A percentile compares a stretch with the other conserved stretches of the same genome.
These are phyloP conservation scores for Vanessa atalanta DNA, from an alignment of 1,140 invertebrate genomes.

Conservation along the genomic window DNA sequence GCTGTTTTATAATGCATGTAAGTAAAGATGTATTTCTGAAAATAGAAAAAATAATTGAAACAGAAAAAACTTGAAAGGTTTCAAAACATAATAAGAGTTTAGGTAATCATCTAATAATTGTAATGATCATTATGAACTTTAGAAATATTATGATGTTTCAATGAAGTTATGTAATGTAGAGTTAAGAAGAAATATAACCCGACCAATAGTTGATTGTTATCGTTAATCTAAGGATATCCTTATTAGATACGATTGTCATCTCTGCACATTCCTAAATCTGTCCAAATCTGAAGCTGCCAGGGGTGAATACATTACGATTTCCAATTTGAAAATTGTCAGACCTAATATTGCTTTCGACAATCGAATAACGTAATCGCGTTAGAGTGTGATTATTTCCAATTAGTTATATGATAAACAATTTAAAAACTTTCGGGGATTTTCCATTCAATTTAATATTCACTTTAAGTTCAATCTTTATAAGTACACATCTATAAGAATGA, in stretches of 20 bases:
- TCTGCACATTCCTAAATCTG: constrained; percentile 21
- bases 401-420: constrained; percentile 75
- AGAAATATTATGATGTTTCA: no score
- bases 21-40: no score
- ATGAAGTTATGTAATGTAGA: no score
- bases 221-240: constrained; percentile 16
- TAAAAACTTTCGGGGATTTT: constrained; percentile 42
- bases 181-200: no score
- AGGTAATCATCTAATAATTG: no score
- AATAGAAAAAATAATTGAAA: no score
- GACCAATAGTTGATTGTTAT: no score
- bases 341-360: constrained; percentile 67
- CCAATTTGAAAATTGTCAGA: constrained; percentile 78
- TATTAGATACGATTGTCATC: constrained; percentile 2
- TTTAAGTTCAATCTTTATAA: background rate
- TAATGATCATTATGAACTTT: no score
- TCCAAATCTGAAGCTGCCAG: constrained; percentile 34
- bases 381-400: constrained; percentile 70
- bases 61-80: no score
- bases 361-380: constrained; percentile 66
- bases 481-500: background rate
- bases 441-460: constrained; percentile 20
- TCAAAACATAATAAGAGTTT: no score
- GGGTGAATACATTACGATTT: constrained; percentile 77
- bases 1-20: no score